These are phyloP conservation scores for Dusona sp. DNA, from an alignment of 2,888 invertebrate species.

Conservation along the genomic window DNA sequence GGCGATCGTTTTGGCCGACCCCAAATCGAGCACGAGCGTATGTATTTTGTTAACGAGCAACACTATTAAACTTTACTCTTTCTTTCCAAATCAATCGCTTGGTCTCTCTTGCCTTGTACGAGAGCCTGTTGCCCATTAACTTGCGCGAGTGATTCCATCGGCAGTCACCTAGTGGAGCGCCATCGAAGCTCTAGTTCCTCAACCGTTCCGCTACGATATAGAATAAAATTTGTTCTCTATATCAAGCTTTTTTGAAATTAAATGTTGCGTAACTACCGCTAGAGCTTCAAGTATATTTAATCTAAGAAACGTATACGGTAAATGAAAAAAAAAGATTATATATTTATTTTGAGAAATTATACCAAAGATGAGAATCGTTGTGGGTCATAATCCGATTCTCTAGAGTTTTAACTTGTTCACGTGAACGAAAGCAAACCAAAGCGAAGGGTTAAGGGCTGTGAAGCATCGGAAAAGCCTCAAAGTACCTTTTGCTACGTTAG, in stretches of 20 bases:
- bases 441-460: slow-evolving; percentile 5
- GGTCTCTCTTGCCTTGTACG: neutral
- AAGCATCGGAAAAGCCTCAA: slow-evolving; percentile 22
- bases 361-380: slow-evolving; percentile 48
- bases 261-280: too few relatives aligned
- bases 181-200: neutral
- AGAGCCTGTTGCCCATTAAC: neutral
- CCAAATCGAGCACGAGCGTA: slow-evolving; percentile 1
- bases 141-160: neutral
- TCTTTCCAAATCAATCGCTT: neutral
- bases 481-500: slow-evolving; percentile 28
- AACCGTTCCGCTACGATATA: neutral
- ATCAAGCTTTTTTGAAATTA: too few relatives aligned
- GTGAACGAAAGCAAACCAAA: slow-evolving; percentile 29
- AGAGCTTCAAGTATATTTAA: neutral
- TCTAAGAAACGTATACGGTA: neutral
- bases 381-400: slow-evolving; percentile 42
- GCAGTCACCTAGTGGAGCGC: neutral
- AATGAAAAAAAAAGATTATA: neutral
- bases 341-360: neutral
- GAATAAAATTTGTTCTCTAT: too few relatives aligned
- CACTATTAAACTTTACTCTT: slow-evolving; percentile 9
- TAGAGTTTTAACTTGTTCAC: slow-evolving; percentile 40
- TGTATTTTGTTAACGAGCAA: slow-evolving; percentile 1
- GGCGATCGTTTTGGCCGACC: slow-evolving; percentile 11